Conservation (phyloP, 2,113 vertebrate species). For the Notothenia coriiceps region DNA sequence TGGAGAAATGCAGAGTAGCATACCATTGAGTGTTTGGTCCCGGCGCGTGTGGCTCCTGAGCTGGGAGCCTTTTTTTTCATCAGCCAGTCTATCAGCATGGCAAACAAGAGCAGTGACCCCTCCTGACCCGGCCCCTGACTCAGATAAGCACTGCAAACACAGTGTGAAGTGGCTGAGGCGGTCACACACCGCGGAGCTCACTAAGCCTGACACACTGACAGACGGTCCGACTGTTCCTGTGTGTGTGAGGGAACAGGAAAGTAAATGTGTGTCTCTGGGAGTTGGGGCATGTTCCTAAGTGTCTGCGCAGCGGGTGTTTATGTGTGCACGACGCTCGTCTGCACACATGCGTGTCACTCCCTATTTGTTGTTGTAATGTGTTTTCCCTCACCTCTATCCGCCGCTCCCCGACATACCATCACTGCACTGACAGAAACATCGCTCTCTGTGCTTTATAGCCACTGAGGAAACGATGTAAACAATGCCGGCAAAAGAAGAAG, state of each 20-base stretch:
- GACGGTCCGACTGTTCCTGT: slow-evolving; percentile 19
- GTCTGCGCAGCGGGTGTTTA: slow-evolving; percentile 20
- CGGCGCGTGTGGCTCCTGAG: slow-evolving; percentile 37
- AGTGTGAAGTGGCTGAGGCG: slow-evolving; percentile 56
- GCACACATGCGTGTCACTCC: slow-evolving; percentile 52
- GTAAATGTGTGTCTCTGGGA: slow-evolving; percentile 38
- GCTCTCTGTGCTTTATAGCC: slow-evolving; percentile 59
- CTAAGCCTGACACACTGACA: slow-evolving; percentile 54
- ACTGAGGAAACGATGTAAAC: slow-evolving; percentile 61
- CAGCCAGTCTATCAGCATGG: slow-evolving; percentile 75
- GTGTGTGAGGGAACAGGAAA: slow-evolving; percentile 13
- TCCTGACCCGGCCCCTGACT: slow-evolving; percentile 62
- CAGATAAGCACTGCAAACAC: slow-evolving; percentile 76
- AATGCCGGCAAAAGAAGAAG: slow-evolving; percentile 57
- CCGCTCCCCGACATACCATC: slow-evolving; percentile 35
- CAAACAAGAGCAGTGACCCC: slow-evolving; percentile 70
- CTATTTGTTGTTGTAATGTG: slow-evolving; percentile 58
- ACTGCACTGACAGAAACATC: slow-evolving; percentile 55
- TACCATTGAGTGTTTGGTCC: slow-evolving; percentile 17
- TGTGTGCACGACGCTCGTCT: slow-evolving; percentile 20
- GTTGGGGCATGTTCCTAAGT: slow-evolving; percentile 29
- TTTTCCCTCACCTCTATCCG: slow-evolving; percentile 46
- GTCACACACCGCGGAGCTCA: slow-evolving; percentile 58
- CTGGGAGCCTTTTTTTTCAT: slow-evolving; percentile 57
- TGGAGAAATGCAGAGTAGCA: slow-evolving; percentile 22